A percentile compares a stretch with the other conserved stretches of the same genome.
Evolutionary conservation across 1,140 invertebrate genomes (phyloP).

Genomic region (Drosophila subpulchrella): DNA sequence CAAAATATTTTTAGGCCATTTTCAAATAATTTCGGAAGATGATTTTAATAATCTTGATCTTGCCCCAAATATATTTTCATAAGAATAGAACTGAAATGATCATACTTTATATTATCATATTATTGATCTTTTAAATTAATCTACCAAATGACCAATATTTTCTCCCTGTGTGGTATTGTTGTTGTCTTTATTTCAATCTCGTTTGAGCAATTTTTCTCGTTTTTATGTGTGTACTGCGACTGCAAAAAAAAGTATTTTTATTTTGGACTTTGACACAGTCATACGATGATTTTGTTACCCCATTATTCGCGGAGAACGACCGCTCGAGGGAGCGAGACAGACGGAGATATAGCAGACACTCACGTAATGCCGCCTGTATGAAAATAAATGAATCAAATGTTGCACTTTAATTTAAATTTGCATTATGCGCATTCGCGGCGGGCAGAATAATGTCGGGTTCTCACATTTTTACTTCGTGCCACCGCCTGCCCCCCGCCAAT

Average conservation of each 20-base stretch:
- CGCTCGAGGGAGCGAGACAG: constrained; percentile 10
- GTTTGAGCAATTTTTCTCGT: constrained; percentile 55
- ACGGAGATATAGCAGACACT: constrained; percentile 14
- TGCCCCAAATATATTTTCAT: too few relatives aligned
- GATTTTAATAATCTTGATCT: too few relatives aligned
- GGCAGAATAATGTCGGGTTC: constrained; percentile 6
- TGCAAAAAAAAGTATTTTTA: constrained; percentile 72
- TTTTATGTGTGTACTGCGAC: constrained; percentile 58
- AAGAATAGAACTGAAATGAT: too few relatives aligned
- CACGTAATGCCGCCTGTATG: constrained; percentile 30
- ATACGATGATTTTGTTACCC: constrained; percentile 79
- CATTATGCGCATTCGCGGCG: constrained; percentile 9
- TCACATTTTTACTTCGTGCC: constrained; percentile 6
- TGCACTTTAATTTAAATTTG: constrained; percentile 38
- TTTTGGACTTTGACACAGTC: constrained; percentile 81
- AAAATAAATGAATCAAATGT: constrained; percentile 32
- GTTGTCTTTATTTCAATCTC: constrained; percentile 52
- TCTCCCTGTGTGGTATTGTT: constrained; percentile 14
- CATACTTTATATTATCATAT: too few relatives aligned
- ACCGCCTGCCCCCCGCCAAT: constrained; percentile 1
- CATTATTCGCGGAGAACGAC: constrained; percentile 47
- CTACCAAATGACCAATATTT: background rate
- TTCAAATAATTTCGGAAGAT: too few relatives aligned
- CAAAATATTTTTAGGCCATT: too few relatives aligned
- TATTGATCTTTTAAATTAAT: too few relatives aligned